Base-by-base conservation (phyloP, 2,888 invertebrate genomes). In the Ptychoptera contaminata region DNA sequence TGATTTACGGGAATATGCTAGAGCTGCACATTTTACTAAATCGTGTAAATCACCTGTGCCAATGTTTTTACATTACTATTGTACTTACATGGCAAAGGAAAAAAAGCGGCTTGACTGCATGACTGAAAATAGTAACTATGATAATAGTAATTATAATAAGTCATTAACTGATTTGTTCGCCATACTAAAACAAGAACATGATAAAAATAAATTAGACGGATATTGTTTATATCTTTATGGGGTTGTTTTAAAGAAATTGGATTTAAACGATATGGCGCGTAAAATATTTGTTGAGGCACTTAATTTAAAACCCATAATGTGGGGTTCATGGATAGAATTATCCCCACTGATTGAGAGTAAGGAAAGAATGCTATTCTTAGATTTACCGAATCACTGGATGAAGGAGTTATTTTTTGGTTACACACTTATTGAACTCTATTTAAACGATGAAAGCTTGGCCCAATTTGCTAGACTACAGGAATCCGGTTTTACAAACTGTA, bases 281-380 rank as follows among this genome's bases (percentile, higher is more conserved):
- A 78, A 82, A 51, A 74, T 84, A 40, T 71, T 97, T 37, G 73
- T 84, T 15, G 79, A 86, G 55, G 76, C 93, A 1, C 75, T 91
- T 10, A 75, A 79, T 47, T 70, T 75, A 37, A 77, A 82, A 44
- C 93, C 93, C 1, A 77, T 87, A 56, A 75, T 93, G 48, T 98
- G 97, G 97, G 82, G 90, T 37, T 85, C 94, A 0, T 98, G 97
- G 90, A 71, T 88, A 32, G 94, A 96, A 62, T 67, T 98, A 11
- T 83, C 91, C 0, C 77, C 82, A 8, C 67, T 97, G 2, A 79
- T 96, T 44, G 76, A 79, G 49, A 85, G 87, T 55, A 81, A 82
- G 62, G 84, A 86, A 55, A 83, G 81, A 42, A 58, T 83, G 15
- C 71, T 76, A 47, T 69, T 72, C 3, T 59, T 80, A 5, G 71